Evolutionary conservation across 2,797 vertebrate species (phyloP), one percentile per base, ranked within the genome.

Genomic region (Betta splendens): DNA sequence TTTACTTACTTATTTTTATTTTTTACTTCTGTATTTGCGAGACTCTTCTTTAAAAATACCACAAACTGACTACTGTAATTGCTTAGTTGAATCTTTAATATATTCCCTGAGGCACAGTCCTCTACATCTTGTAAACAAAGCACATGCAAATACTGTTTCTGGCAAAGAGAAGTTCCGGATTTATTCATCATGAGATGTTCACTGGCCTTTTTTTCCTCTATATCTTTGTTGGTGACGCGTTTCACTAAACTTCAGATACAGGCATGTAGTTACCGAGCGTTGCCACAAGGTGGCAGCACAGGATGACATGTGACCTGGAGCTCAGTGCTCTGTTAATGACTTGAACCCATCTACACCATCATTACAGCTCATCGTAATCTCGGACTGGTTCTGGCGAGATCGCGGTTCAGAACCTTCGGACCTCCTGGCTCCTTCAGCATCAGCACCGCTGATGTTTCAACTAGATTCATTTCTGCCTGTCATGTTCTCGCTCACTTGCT

Each of bases 221-320:
- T 29, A 0, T 2, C 2, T 28, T 18, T 36, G 21, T 25, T 38
- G 32, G 11, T 23, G 9, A 20, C 17, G 22, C 2, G 1, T 25
- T 39, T 33, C 2, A 5, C 16, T 0, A 7, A 17, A 37, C 6
- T 0, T 4, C 15, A 53, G n/a, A 8, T 5, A n/a, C 26, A 8
- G 3, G 20, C 3, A 0, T 81, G 81, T 49, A 62, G 1, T 79
- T 17, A 12, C 56, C 42, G 13, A 18, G 1, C 3, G 65, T 54
- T 32, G 1, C 62, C 85, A 86, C 74, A 57, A 80, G 85, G 69
- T 76, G 81, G 83, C 74, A 75, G 85, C 79, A 83, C 46, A 0
- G 23, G 38, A 51, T 31, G 9, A 43, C 25, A 17, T 32, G 4
- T 38, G 1, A 9, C 12, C 42, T 2, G n/a, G n/a, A n/a, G n/a